These are phyloP conservation scores for Sycophila texana DNA, from an alignment of 2,888 invertebrate species.

Conservation along the genomic window DNA sequence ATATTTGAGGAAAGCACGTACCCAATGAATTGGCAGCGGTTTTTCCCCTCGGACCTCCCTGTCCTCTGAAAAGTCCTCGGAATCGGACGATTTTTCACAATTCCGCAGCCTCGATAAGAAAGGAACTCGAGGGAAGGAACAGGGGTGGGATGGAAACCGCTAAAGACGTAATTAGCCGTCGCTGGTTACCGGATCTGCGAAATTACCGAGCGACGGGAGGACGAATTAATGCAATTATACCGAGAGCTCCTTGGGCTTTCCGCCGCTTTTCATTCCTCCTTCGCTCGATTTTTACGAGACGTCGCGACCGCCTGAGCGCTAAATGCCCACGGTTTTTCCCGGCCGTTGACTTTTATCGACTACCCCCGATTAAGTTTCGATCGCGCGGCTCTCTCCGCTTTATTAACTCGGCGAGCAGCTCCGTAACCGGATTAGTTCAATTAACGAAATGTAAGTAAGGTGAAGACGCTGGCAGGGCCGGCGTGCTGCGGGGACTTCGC, in stretches of 20 bases:
- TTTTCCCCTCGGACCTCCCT: no score
- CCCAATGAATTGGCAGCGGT: no score
- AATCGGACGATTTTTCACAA: conserved; percentile 24
- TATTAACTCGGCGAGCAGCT: conserved; percentile 34
- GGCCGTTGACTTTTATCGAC: conserved; percentile 42
- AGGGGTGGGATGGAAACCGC: conserved; percentile 11
- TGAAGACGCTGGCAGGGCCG: background rate
- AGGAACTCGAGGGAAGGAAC: background rate
- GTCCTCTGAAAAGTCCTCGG: conserved; percentile 30
- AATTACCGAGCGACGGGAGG: conserved; percentile 63
- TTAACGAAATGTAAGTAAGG: conserved; percentile 58
- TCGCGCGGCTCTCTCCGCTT: conserved; percentile 61
- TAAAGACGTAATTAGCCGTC: conserved; percentile 38
- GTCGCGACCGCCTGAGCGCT: background rate
- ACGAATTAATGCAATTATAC: conserved; percentile 71
- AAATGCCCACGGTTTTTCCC: conserved; percentile 9
- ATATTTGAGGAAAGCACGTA: no score
- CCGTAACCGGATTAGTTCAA: conserved; percentile 59
- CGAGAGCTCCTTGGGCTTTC: conserved; percentile 46
- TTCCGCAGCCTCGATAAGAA: conserved; percentile 39
- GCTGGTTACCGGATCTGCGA: conserved; percentile 60
- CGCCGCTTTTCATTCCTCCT: conserved; percentile 28
- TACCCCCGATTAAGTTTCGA: conserved; percentile 65
- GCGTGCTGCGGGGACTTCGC: conserved; percentile 7
- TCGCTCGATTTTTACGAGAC: conserved; percentile 18